These are phyloP conservation scores for Hyppa rectilinea DNA, from an alignment of 2,888 invertebrate species.

Conservation along the genomic window DNA sequence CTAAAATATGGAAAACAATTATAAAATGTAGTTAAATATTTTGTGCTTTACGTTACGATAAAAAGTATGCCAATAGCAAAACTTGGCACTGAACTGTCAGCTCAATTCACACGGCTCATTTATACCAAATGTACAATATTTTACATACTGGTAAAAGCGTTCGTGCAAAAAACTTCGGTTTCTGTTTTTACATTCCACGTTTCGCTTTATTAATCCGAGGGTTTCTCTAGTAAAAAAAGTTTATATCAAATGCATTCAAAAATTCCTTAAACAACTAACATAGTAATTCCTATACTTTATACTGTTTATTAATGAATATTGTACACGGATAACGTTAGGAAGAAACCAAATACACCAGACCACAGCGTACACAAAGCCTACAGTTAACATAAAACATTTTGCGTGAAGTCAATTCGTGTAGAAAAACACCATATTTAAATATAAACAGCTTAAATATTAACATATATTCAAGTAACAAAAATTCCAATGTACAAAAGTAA, in stretches of 20 bases:
- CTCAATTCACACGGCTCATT: constrained; percentile 90
- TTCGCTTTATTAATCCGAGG: constrained; percentile 83
- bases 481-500: constrained; percentile 90
- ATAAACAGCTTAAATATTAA: constrained; percentile 90
- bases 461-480: constrained; percentile 88
- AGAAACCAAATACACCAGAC: constrained; percentile 87
- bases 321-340: constrained; percentile 86
- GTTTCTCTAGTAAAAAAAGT: constrained; percentile 90
- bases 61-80: constrained; percentile 89
- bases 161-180: constrained; percentile 88
- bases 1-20: constrained; percentile 88
- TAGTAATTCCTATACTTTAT: constrained; percentile 86
- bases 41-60: constrained; percentile 83
- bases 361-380: constrained; percentile 88
- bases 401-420: constrained; percentile 86
- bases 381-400: constrained; percentile 85
- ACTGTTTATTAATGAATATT: constrained; percentile 86
- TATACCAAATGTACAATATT: constrained; percentile 91
- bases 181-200: constrained; percentile 88
- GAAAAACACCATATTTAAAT: constrained; percentile 87
- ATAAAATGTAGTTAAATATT: constrained; percentile 76
- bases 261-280: constrained; percentile 91
- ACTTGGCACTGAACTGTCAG: constrained; percentile 88
- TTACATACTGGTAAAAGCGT: constrained; percentile 89
- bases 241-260: constrained; percentile 91